Evolutionary conservation across 1,140 invertebrate species (phyloP).

Genomic region (Cotesia typhae): DNA sequence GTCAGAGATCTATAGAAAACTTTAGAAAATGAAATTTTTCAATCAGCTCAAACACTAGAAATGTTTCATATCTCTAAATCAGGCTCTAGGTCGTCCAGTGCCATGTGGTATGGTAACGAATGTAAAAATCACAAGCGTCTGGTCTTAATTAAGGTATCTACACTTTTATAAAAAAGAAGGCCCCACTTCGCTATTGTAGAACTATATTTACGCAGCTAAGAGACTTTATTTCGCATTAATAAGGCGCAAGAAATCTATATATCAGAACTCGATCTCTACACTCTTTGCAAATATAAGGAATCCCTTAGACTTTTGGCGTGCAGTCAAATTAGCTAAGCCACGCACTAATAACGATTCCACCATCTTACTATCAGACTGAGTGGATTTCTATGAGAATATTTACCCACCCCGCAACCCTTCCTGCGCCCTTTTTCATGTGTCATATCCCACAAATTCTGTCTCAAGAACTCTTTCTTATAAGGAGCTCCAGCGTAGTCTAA

Average conservation of each 20-base stretch:
- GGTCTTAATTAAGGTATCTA: not conserved
- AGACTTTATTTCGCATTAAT: no score
- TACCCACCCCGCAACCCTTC: not conserved
- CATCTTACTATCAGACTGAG: not conserved
- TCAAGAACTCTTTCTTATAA: not conserved
- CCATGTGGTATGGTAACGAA: not conserved
- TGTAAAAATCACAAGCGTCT: not conserved
- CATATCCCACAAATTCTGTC: not conserved
- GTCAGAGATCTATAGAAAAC: not conserved
- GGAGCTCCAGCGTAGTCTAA: not conserved
- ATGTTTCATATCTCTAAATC: no score
- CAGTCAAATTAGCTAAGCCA: not conserved
- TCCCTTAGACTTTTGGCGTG: not conserved
- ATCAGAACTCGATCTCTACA: not conserved
- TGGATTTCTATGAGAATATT: not conserved
- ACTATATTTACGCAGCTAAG: no score
- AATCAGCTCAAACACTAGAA: conserved; percentile 5
- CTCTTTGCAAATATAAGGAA: not conserved
- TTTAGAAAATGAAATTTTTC: not conserved
- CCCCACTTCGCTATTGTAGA: no score
- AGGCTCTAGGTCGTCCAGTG: not conserved
- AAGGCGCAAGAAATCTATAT: not conserved
- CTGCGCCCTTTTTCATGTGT: not conserved
- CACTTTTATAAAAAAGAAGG: no score
- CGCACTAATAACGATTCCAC: not conserved